These are phyloP conservation scores for Calyptomena viridis DNA, from an alignment of 2,113 vertebrate genomes.

Conservation along the genomic window DNA sequence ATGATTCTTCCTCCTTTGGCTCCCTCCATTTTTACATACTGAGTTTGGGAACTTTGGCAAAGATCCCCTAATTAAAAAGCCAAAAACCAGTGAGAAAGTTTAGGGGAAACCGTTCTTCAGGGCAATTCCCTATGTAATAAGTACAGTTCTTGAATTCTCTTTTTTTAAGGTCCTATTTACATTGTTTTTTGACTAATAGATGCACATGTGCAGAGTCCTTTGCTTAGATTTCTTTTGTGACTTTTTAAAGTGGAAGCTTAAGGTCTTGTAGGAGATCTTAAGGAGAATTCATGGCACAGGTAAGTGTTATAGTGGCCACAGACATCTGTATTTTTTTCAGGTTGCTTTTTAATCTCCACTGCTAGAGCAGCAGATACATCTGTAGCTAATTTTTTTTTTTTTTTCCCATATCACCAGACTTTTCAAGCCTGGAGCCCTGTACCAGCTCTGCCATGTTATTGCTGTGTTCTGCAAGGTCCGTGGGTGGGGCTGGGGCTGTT, in stretches of 20 bases:
- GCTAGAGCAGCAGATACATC: background rate
- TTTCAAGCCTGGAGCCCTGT: background rate
- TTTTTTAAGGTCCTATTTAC: background rate
- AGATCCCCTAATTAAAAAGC: constrained; percentile 25
- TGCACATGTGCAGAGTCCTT: background rate
- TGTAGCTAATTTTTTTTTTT: background rate
- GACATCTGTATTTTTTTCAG: background rate
- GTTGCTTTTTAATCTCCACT: background rate
- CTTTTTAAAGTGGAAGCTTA: background rate
- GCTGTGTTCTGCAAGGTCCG: background rate
- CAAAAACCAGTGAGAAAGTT: background rate
- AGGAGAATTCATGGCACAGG: background rate
- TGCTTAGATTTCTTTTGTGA: background rate
- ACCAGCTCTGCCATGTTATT: background rate
- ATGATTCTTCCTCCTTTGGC: background rate
- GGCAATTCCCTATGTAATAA: constrained; percentile 1
- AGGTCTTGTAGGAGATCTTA: background rate
- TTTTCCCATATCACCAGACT: background rate
- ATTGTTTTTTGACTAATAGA: background rate
- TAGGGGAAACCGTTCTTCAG: constrained; percentile 7
- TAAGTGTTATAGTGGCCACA: background rate
- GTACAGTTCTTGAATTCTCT: background rate
- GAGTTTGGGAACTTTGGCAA: constrained; percentile 22
- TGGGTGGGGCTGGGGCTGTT: background rate
- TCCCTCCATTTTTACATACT: background rate